Evolutionary conservation across 2,888 invertebrate genomes (phyloP).

Genomic region (Limulus polyphemus): DNA sequence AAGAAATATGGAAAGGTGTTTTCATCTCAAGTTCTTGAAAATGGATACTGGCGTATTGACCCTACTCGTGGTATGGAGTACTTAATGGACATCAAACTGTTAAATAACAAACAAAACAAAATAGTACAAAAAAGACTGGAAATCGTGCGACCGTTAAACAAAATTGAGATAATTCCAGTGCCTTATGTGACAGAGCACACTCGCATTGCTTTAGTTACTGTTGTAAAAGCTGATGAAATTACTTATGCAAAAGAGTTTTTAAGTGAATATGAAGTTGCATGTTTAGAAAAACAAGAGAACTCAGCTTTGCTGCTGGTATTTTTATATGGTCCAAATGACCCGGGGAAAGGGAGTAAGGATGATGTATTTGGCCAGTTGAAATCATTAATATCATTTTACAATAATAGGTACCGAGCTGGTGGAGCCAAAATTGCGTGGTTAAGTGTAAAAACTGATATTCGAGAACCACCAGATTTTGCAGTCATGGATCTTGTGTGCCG

Average conservation of each 20-base stretch:
- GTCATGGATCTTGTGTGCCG: slow-evolving; percentile 54
- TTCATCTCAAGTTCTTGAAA: not conserved
- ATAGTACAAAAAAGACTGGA: slow-evolving; percentile 46
- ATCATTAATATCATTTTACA: slow-evolving; percentile 48
- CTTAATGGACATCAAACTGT: slow-evolving; percentile 48
- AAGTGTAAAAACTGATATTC: slow-evolving; percentile 31
- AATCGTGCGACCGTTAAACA: slow-evolving; percentile 68
- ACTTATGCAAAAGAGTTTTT: slow-evolving; percentile 54
- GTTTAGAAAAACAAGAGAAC: slow-evolving; percentile 63
- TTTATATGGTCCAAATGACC: slow-evolving; percentile 40
- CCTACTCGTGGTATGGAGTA: slow-evolving; percentile 76
- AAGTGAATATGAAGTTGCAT: slow-evolving; percentile 54
- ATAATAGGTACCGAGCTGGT: slow-evolving; percentile 52
- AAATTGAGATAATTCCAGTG: slow-evolving; percentile 75
- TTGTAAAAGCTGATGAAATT: slow-evolving; percentile 42
- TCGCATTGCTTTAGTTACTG: slow-evolving; percentile 61
- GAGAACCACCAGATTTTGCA: slow-evolving; percentile 41
- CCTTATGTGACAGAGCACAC: slow-evolving; percentile 93
- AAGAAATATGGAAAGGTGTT: slow-evolving; percentile 28
- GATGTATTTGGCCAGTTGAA: slow-evolving; percentile 53
- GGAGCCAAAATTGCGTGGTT: slow-evolving; percentile 47
- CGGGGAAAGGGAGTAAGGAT: slow-evolving; percentile 47
- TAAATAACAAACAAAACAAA: slow-evolving; percentile 27
- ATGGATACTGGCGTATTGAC: slow-evolving; percentile 64
- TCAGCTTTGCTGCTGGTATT: slow-evolving; percentile 61